These are phyloP conservation scores for Sipunculus nudus DNA, from an alignment of 2,888 invertebrate genomes.

Conservation along the genomic window DNA sequence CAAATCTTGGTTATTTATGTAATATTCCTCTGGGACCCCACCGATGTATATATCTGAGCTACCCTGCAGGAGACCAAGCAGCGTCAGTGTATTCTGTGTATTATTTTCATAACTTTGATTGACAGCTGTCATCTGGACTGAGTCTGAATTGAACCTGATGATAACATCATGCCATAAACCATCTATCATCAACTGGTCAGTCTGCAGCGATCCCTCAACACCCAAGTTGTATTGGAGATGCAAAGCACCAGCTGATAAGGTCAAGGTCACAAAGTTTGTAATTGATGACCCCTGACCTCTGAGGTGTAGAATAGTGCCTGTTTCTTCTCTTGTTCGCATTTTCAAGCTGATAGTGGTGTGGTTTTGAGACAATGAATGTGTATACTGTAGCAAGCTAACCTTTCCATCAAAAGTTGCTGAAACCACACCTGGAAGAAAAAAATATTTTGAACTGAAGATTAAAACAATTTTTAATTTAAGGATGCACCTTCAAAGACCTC, in stretches of 20 bases:
- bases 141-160: neutral
- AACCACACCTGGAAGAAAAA: constrained; percentile 71
- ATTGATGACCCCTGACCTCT: neutral
- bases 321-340: constrained; percentile 15
- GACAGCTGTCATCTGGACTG: neutral
- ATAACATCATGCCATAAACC: neutral
- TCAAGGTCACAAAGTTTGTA: too few relatives aligned
- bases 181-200: too few relatives aligned
- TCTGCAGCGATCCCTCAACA: too few relatives aligned
- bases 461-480: too few relatives aligned
- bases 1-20: neutral
- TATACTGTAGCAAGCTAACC: constrained; percentile 74
- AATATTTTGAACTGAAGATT: neutral
- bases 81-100: neutral
- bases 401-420: constrained; percentile 87
- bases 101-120: neutral
- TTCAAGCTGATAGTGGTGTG: constrained; percentile 6
- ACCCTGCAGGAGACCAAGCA: neutral
- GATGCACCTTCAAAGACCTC: too few relatives aligned
- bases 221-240: too few relatives aligned
- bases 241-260: too few relatives aligned
- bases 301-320: constrained; percentile 8
- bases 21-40: constrained; percentile 13
- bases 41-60: constrained; percentile 25
- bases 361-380: too few relatives aligned